Base-by-base conservation (phyloP, 2,888 invertebrate species). In the Drosophila seclusa region DNA sequence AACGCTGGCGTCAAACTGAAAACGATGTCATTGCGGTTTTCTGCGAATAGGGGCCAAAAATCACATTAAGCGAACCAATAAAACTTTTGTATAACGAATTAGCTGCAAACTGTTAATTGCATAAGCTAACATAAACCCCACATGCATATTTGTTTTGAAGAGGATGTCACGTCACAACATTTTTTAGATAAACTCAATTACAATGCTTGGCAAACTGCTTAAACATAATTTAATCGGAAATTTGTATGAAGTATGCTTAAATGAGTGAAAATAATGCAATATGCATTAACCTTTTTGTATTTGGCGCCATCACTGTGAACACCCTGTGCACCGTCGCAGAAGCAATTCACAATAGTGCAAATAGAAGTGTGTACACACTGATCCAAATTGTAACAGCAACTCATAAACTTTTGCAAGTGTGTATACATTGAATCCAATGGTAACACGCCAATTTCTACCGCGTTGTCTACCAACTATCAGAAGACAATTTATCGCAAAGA, bases 81-180 rank as follows among this genome's bases (percentile, higher is more conserved):
- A 76, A 84, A 52, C 67, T 67, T 73, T 80, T 89, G 79, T 75
- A 50, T 64, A 76, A 80, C 65, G 62, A 87, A 87, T 87, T 87
- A 87, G 78, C 73, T 63, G 49, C 40, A 34, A 57, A 29, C 50
- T 83, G 87, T 72, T 87, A 90, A 87, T 87, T 86, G 57, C 42
- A 36, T 54, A 58, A 60, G 60, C 60, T 40, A 82, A 90, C 71
- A 78, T 24, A 45, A 64, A 65, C 68, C 55, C 77, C 45, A 45
- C 24, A 45, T 45, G 73, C 82, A 74, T 72, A 76, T 24, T 32
- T 27, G 38, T 5, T 59, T 42, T 36, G 32, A 29, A 61, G 50
- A 34, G 53, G 49, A 27, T 58, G 40, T 63, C n/a, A 31, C 31
- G 27, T 16, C 18, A 32, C 18, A 45, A 31, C 32, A 29, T 34